Conservation (phyloP, 2,113 vertebrate genomes). For the Leucopsar rothschildi region DNA sequence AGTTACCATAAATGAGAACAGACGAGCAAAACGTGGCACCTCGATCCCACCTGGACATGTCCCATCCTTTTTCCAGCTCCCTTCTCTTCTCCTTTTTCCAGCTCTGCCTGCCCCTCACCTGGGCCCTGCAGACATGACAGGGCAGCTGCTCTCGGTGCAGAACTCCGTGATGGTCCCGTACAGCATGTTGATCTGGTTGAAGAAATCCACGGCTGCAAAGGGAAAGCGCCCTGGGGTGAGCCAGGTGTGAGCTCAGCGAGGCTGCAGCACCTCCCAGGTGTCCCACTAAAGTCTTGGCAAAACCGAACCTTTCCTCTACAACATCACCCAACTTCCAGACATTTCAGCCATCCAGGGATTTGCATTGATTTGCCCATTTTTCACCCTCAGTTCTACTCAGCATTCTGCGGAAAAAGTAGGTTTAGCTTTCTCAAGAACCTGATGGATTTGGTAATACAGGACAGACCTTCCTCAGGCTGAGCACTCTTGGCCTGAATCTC, state of each 20-base stretch:
- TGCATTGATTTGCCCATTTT: background rate
- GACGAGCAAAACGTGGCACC: fast-evolving
- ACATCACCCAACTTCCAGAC: fast-evolving
- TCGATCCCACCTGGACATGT: fast-evolving
- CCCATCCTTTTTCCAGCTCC: fast-evolving
- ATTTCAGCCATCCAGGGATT: fast-evolving
- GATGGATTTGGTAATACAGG: background rate
- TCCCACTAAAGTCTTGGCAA: background rate
- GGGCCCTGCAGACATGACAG: slow-evolving; percentile 94
- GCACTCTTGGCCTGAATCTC: too few species aligned
- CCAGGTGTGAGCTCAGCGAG: fast-evolving
- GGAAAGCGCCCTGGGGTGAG: background rate
- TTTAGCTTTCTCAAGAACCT: background rate
- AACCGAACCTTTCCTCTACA: background rate
- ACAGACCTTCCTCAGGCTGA: background rate
- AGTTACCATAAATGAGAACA: too few species aligned
- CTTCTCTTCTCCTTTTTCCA: too few species aligned
- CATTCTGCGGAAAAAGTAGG: fast-evolving
- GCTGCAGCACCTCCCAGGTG: fast-evolving
- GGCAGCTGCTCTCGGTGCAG: slow-evolving; percentile 90
- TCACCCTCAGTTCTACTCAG: fast-evolving
- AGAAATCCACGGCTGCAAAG: slow-evolving; percentile 91
- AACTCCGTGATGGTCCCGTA: slow-evolving; percentile 97
- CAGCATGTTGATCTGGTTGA: slow-evolving; percentile 98
- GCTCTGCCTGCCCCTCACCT: slow-evolving; percentile 70